Conservation (phyloP, 1,140 invertebrate species). For the Uloborus diversus region DNA sequence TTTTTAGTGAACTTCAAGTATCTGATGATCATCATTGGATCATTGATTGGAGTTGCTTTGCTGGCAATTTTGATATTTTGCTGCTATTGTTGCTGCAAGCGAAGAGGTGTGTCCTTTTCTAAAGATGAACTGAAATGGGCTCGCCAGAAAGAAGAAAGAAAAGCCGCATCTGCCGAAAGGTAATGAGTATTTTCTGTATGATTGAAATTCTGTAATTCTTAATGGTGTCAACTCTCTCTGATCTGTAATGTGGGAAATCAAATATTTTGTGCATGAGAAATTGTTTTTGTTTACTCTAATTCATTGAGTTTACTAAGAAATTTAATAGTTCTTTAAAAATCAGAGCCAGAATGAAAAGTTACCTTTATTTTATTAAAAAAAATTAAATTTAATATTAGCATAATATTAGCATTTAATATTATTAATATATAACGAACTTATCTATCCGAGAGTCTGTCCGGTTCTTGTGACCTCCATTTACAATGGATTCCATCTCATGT, state of each 20-base stretch:
- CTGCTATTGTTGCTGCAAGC: conserved; percentile 39
- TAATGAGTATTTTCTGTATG: not conserved
- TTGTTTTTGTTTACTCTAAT: not conserved
- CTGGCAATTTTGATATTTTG: conserved; percentile 16
- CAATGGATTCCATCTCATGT: no score
- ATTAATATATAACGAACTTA: no score
- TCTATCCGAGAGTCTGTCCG: no score
- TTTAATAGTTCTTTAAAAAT: not conserved
- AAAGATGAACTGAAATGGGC: conserved; percentile 47
- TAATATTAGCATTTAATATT: no score
- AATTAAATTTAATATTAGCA: no score
- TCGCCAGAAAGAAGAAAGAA: conserved; percentile 31
- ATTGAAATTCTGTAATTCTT: not conserved
- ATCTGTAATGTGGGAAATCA: not conserved
- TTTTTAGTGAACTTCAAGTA: conserved; percentile 19
- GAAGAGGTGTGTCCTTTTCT: conserved; percentile 16
- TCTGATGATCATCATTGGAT: conserved; percentile 21
- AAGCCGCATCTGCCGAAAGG: conserved; percentile 18
- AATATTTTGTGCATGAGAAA: not conserved
- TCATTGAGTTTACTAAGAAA: not conserved
- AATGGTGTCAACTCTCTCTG: not conserved
- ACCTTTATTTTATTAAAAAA: no score
- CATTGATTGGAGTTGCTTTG: conserved; percentile 1
- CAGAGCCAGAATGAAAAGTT: not conserved
- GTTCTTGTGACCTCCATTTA: no score